Evolutionary conservation across 2,113 vertebrate species (phyloP).

Genomic region (Neogale vison): DNA sequence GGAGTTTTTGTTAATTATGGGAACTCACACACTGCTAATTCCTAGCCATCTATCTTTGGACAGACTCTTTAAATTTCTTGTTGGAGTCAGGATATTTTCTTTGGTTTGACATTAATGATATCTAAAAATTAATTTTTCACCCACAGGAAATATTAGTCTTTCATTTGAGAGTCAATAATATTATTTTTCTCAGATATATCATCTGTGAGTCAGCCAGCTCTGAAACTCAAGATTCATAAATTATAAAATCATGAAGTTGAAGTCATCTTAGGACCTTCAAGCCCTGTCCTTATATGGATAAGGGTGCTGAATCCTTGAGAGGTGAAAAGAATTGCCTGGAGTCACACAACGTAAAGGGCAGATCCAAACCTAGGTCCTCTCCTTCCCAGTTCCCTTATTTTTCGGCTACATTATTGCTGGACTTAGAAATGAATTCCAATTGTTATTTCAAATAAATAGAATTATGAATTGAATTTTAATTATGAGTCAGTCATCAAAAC

Average conservation of each 20-base stretch:
- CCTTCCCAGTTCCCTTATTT: background rate
- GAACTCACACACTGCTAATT: conserved; percentile 67
- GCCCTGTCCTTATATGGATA: background rate
- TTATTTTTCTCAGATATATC: conserved; percentile 72
- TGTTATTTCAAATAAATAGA: background rate
- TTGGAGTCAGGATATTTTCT: conserved; percentile 71
- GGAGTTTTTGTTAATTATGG: conserved; percentile 67
- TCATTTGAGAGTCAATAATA: conserved; percentile 73
- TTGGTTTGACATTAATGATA: conserved; percentile 77
- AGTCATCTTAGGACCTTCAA: conserved; percentile 34
- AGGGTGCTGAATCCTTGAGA: background rate
- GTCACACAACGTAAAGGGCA: background rate
- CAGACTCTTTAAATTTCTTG: conserved; percentile 69
- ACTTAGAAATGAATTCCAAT: background rate
- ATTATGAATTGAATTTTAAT: background rate
- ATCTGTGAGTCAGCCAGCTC: conserved; percentile 57
- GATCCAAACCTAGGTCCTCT: background rate
- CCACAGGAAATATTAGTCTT: conserved; percentile 68
- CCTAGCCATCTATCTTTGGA: conserved; percentile 61
- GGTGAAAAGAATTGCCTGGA: background rate
- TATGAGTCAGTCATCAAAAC: background rate
- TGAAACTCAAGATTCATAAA: conserved; percentile 67
- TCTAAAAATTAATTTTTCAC: conserved; percentile 73
- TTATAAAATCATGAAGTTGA: conserved; percentile 60
- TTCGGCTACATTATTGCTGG: background rate